Evolutionary conservation across 2,888 invertebrate genomes (phyloP).

Genomic region (Herminia tarsipennalis): DNA sequence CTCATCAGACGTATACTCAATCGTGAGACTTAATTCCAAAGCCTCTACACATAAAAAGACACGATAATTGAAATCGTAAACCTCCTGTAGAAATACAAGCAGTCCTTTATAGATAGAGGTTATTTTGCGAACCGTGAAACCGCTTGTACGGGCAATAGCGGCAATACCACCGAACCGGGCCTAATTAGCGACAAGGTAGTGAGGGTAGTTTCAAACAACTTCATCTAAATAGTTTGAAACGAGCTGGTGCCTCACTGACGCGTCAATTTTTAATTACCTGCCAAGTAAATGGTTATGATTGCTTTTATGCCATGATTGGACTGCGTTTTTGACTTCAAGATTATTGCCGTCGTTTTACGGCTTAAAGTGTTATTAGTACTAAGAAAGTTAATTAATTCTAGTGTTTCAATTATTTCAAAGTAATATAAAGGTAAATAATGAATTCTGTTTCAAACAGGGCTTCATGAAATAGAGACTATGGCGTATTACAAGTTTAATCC

Average conservation of each 20-base stretch:
- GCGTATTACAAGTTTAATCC: too few species aligned
- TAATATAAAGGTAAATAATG: too few species aligned
- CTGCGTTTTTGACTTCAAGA: too few species aligned
- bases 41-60: constrained; percentile 16
- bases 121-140: constrained; percentile 37
- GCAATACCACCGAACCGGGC: constrained; percentile 34
- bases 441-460: too few species aligned
- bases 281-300: constrained; percentile 11
- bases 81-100: constrained; percentile 6
- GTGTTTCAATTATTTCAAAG: too few species aligned
- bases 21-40: neutral
- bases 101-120: constrained; percentile 3
- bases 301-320: neutral
- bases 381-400: too few species aligned
- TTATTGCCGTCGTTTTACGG: neutral
- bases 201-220: constrained; percentile 48
- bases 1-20: neutral
- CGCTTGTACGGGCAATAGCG: constrained; percentile 33
- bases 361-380: too few species aligned
- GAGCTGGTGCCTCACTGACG: constrained; percentile 33
- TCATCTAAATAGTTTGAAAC: constrained; percentile 49
- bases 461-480: too few species aligned
- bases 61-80: constrained; percentile 35
- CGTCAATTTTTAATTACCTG: constrained; percentile 60
- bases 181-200: constrained; percentile 56